Conservation (phyloP, 1,140 invertebrate genomes). For the Eufriesea mexicana region DNA sequence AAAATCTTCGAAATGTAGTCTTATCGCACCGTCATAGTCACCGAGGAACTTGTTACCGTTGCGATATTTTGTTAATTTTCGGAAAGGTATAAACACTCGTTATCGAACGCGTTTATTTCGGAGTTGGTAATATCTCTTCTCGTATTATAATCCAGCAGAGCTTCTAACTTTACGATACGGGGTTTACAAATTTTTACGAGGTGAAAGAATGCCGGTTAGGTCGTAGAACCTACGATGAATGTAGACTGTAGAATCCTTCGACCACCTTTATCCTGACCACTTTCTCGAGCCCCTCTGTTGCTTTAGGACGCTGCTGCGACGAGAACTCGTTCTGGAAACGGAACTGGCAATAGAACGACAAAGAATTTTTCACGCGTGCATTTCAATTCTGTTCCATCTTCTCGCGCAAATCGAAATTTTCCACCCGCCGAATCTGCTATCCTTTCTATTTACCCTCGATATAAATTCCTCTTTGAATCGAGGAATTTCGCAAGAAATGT, state of each 20-base stretch:
- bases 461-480: not conserved
- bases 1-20: not conserved
- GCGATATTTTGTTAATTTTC: not conserved
- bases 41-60: not conserved
- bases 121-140: not conserved
- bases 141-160: too few species aligned
- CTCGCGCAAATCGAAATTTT: not conserved
- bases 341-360: conserved; percentile 44
- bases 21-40: not conserved
- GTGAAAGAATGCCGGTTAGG: conserved; percentile 34
- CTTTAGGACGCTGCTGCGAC: conserved; percentile 32
- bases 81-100: not conserved
- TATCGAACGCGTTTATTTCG: not conserved
- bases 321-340: conserved; percentile 60
- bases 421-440: too few species aligned
- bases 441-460: too few species aligned
- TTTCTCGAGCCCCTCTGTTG: conserved; percentile 49
- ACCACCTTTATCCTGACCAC: conserved; percentile 39
- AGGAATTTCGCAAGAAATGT: not conserved
- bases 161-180: not conserved
- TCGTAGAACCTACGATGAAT: conserved; percentile 56
- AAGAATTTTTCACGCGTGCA: not conserved
- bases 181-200: conserved; percentile 19
- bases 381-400: not conserved
- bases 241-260: conserved; percentile 40